Conservation (phyloP, 1,140 invertebrate genomes). For the Drosophila murphyi region DNA sequence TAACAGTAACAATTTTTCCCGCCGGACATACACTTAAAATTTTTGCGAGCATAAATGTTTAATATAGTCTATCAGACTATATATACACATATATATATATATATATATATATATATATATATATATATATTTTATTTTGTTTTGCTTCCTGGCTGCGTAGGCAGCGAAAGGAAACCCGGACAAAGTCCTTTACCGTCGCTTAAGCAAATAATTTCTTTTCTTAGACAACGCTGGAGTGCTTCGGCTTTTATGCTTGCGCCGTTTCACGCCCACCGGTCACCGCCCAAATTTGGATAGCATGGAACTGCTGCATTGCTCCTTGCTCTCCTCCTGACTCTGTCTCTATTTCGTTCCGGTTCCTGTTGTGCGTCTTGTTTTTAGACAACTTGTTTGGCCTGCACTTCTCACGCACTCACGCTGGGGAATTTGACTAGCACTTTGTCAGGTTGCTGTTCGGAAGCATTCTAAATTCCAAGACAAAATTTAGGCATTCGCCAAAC, state of each 20-base stretch:
- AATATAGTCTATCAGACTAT: conserved; percentile 46
- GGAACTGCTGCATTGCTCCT: neutral
- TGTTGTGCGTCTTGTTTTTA: conserved; percentile 73
- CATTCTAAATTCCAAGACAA: conserved; percentile 46
- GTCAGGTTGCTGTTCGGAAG: conserved; percentile 15
- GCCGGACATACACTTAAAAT: conserved; percentile 75
- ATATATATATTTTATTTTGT: conserved; percentile 12
- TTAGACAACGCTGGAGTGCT: conserved; percentile 50
- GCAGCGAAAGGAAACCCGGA: conserved; percentile 55
- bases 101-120: neutral
- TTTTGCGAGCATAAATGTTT: conserved; percentile 72
- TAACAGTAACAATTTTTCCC: conserved; percentile 79
- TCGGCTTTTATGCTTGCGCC: conserved; percentile 65
- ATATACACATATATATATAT: neutral
- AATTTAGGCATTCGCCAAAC: neutral
- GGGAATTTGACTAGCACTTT: conserved; percentile 70
- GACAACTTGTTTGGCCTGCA: conserved; percentile 70
- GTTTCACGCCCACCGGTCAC: conserved; percentile 18
- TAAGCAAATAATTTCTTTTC: conserved; percentile 81
- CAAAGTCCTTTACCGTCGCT: conserved; percentile 71
- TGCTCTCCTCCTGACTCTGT: neutral
- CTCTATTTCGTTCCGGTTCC: conserved; percentile 43
- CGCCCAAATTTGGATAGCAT: conserved; percentile 2
- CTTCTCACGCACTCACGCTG: conserved; percentile 69
- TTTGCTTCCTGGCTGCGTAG: conserved; percentile 28